These are phyloP conservation scores for Rhabditoides inermis DNA, from an alignment of 2,888 invertebrate species.

Conservation along the genomic window DNA sequence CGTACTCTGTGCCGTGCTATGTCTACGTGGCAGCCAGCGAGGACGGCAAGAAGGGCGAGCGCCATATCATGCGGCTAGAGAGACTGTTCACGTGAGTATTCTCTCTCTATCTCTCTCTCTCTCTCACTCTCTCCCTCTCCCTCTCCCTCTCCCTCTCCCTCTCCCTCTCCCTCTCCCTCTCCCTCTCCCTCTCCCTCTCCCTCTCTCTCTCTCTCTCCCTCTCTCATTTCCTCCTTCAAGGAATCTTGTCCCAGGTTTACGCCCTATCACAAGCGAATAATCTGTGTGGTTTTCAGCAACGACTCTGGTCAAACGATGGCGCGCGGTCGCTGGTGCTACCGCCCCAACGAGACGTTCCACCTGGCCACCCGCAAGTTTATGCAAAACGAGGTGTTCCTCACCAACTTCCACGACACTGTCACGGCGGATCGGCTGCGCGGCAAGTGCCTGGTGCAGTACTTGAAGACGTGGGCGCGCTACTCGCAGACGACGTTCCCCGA, in stretches of 20 bases:
- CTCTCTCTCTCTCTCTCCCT: no score
- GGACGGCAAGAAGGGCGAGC: slow-evolving; percentile 60
- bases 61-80: slow-evolving; percentile 76
- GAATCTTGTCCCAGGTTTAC: no score
- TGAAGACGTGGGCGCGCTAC: not conserved
- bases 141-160: no score
- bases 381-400: slow-evolving; percentile 80
- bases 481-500: slow-evolving; percentile 59
- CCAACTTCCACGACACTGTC: slow-evolving; percentile 75
- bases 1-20: slow-evolving; percentile 77
- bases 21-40: slow-evolving; percentile 67
- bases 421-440: slow-evolving; percentile 77
- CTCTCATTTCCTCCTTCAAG: no score
- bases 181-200: no score
- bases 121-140: no score
- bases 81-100: slow-evolving; percentile 74
- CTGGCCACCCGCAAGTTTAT: slow-evolving; percentile 86
- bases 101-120: no score
- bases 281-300: slow-evolving; percentile 15
- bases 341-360: slow-evolving; percentile 92
- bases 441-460: slow-evolving; percentile 70
- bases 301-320: slow-evolving; percentile 60
- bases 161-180: no score
- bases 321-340: slow-evolving; percentile 74
- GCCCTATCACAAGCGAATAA: no score